Percentiles rank a stretch among this genome's conserved stretches.
phyloP scores from a whole-genome alignment of 53 echinoderm and acorn worm genomes.

The Holothuria leucospilota region DNA sequence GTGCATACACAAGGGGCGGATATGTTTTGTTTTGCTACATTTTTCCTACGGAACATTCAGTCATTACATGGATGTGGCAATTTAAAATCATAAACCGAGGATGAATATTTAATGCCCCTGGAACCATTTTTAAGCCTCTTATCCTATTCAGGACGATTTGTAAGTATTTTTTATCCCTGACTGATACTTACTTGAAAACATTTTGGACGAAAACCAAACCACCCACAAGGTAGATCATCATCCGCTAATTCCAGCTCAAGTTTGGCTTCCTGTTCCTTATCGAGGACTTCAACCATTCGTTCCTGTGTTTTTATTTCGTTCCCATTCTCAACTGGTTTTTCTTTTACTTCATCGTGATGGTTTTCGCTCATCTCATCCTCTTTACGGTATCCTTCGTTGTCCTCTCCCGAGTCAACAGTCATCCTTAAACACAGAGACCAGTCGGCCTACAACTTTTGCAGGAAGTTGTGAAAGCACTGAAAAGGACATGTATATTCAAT shows the following conservation, averaged over 20 bases:
- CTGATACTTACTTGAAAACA: conserved; percentile 30
- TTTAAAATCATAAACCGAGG: no score
- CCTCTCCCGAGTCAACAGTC: neutral
- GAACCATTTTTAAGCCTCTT: no score
- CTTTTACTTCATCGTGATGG: neutral
- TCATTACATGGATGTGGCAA: no score
- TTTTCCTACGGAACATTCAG: no score
- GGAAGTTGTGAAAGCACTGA: no score
- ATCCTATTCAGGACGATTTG: no score
- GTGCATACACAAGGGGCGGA: no score
- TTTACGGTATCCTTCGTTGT: neutral
- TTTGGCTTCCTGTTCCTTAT: conserved; percentile 48
- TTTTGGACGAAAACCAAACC: conserved; percentile 62
- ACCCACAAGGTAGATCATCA: conserved; percentile 68
- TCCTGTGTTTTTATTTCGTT: conserved; percentile 52
- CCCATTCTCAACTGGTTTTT: conserved; percentile 16
- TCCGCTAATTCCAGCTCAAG: conserved; percentile 39
- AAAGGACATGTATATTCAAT: no score
- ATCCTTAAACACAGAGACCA: neutral
- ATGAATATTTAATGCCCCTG: no score
- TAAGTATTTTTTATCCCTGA: no score
- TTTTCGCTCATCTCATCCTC: conserved; percentile 37
- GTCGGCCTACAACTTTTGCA: neutral
- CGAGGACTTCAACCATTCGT: conserved; percentile 48
- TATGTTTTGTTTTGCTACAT: no score